Percentiles rank a stretch among this genome's conserved stretches.
Conservation (phyloP, 2,797 vertebrate genomes). For the Sphenopsis melanotis region DNA sequence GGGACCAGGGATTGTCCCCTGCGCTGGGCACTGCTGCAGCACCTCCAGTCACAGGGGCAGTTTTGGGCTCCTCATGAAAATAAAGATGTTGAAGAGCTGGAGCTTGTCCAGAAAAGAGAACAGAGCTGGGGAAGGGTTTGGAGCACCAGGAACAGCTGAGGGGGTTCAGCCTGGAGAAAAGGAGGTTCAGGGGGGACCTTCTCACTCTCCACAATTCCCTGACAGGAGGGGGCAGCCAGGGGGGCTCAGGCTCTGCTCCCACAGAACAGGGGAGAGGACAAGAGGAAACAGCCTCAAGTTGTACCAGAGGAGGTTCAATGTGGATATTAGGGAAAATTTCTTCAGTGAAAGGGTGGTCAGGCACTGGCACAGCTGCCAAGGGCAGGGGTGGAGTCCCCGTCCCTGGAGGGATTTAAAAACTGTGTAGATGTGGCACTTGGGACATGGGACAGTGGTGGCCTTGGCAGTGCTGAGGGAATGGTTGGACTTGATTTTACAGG, state of each 20-base stretch:
- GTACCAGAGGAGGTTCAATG: background rate
- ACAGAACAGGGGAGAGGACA: background rate
- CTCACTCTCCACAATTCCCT: fast-evolving
- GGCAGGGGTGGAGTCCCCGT: background rate
- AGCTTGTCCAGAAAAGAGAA: background rate
- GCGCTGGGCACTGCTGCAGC: background rate
- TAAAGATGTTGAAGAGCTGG: background rate
- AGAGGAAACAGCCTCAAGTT: fast-evolving
- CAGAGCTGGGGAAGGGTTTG: background rate
- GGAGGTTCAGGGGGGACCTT: background rate
- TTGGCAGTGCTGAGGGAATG: background rate
- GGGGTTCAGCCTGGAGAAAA: background rate
- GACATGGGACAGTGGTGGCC: background rate
- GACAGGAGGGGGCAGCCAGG: fast-evolving
- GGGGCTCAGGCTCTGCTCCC: background rate
- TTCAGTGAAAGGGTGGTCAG: background rate
- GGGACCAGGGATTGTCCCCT: fast-evolving
- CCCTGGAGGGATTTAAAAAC: background rate
- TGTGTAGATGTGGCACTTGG: fast-evolving
- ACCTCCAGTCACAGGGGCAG: fast-evolving
- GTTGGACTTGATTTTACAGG: background rate
- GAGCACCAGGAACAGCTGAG: background rate
- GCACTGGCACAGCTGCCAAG: background rate
- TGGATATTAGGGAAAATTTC: background rate
- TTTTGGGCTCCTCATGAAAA: background rate